These are phyloP conservation scores for Oryctes rhinoceros DNA, from an alignment of 1,140 invertebrate species.

Conservation along the genomic window DNA sequence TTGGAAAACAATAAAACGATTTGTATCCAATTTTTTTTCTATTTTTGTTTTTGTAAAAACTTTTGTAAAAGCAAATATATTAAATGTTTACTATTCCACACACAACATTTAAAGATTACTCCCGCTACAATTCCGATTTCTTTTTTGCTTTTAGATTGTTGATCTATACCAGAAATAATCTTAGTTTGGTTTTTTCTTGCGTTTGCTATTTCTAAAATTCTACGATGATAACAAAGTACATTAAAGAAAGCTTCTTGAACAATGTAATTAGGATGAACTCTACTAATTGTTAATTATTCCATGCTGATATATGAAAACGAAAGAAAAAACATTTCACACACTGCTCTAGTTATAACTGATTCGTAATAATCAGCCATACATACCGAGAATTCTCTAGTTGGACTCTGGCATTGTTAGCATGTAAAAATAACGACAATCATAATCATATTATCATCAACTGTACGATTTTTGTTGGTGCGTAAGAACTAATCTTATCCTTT, in stretches of 20 bases:
- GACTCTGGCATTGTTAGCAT: constrained; percentile 55
- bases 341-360: neutral
- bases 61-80: too few relatives aligned
- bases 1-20: too few relatives aligned
- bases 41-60: too few relatives aligned
- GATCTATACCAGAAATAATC: too few relatives aligned
- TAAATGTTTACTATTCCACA: too few relatives aligned
- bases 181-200: too few relatives aligned
- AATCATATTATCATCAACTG: constrained; percentile 8
- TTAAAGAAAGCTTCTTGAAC: neutral
- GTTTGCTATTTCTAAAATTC: too few relatives aligned
- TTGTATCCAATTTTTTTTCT: too few relatives aligned
- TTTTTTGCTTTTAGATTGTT: too few relatives aligned
- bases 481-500: too few relatives aligned
- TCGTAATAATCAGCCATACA: constrained; percentile 47
- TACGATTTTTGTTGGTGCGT: neutral
- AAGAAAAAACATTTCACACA: neutral
- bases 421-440: constrained; percentile 52
- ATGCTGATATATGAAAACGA: neutral
- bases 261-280: constrained; percentile 6
- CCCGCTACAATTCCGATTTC: too few relatives aligned
- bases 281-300: neutral
- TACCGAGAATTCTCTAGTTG: constrained; percentile 60
- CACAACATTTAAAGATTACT: too few relatives aligned
- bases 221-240: neutral